Conservation (phyloP, 2,113 vertebrate species). For the Ellobius talpinus region DNA sequence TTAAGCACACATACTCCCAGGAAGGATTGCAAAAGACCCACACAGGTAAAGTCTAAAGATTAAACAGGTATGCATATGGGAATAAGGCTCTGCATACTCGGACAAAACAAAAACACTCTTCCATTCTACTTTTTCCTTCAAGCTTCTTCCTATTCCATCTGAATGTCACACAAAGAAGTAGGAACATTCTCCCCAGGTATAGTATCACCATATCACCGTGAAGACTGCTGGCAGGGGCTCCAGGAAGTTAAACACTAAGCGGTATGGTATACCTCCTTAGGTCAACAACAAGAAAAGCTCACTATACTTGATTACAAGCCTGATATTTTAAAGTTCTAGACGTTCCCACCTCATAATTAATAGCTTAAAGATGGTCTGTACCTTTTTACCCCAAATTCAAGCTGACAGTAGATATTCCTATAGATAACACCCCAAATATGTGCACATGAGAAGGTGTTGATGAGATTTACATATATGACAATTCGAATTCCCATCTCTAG, state of each 20-base stretch:
- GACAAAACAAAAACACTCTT: neutral
- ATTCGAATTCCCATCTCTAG: constrained; percentile 75
- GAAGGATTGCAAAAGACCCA: constrained; percentile 28
- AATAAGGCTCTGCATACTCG: neutral
- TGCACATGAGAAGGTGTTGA: constrained; percentile 40
- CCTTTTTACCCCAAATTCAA: constrained; percentile 80
- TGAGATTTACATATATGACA: constrained; percentile 60
- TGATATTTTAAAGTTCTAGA: constrained; percentile 83
- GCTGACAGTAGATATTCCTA: constrained; percentile 76
- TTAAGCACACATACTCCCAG: neutral
- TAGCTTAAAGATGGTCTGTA: constrained; percentile 74
- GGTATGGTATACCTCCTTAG: constrained; percentile 74
- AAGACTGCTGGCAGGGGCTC: constrained; percentile 68
- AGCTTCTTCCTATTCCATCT: neutral
- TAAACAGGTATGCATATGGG: neutral
- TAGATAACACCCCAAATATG: constrained; percentile 55
- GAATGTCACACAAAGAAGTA: constrained; percentile 55
- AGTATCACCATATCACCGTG: constrained; percentile 43
- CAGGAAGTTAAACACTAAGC: constrained; percentile 76
- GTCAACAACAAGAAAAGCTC: constrained; percentile 73
- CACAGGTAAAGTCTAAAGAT: constrained; percentile 3
- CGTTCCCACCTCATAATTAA: constrained; percentile 84
- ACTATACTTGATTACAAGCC: constrained; percentile 83
- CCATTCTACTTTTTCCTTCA: neutral
- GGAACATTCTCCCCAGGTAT: constrained; percentile 40